Evolutionary conservation across 2,797 vertebrate species (phyloP), one percentile per base, ranked within the genome.

Genomic region (Gymnoscopelus microlampas): DNA sequence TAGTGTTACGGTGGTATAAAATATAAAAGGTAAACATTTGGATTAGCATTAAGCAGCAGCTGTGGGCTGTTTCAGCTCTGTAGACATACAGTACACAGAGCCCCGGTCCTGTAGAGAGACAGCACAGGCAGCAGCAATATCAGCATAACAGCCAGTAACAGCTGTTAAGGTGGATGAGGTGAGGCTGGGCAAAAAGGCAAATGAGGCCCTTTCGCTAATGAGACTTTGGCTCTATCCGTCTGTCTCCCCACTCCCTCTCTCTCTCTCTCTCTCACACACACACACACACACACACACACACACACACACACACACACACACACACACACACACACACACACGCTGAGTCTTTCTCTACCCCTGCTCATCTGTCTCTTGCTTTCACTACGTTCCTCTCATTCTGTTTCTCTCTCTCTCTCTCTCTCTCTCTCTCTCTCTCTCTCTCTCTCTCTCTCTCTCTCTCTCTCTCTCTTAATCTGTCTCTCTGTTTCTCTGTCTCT

Each of bases 121-220:
- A 62, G 58, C 15, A 53, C 67, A 56, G 35, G 67, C 73, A 74
- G 53, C 74, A 60, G 54, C 63, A 44, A 58, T 44, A 63, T 78
- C 62, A 69, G 61, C 72, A 73, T 63, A 78, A 88, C 85, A 80
- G 78, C 76, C 54, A 55, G 60, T 71, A 90, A 81, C 86, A 89
- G 88, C 87, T 91, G 87, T 86, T 83, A 77, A 88, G 87, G 87
- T 87, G 79, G 81, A 81, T 84, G 85, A 55, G 88, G 80, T 88
- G 80, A 90, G 74, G 60, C 75, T 67, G 74, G 70, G 77, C 39
- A 44, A 77, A 85, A 88, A 85, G 71, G 84, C 85, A 89, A 88
- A 87, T 85, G 67, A 91, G 81, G 78, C 88, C 73, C 73, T 87
- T 90, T 87, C 83, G 74, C 89, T 89, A 89, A 92, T 88, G 87